Conservation (phyloP, 2,888 invertebrate species). For the Criorhina ranunculi region DNA sequence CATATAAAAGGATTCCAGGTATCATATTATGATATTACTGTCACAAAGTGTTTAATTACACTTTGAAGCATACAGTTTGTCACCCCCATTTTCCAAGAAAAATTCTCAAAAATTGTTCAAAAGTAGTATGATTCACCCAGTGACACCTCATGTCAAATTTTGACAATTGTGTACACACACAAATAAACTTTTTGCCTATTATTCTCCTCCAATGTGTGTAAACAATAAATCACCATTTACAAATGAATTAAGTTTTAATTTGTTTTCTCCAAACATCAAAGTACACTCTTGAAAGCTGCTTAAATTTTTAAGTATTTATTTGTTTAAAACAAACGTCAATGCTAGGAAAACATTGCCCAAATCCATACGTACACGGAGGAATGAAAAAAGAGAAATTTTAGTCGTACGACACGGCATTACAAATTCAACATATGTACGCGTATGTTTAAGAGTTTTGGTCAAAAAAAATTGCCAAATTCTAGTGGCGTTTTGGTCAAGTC, state of each 20-base stretch:
- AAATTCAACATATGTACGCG: not conserved
- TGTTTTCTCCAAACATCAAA: not conserved
- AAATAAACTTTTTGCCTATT: too few species aligned
- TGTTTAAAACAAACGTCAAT: not conserved
- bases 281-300: not conserved
- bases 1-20: too few species aligned
- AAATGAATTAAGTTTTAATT: not conserved
- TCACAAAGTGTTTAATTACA: too few species aligned
- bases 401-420: not conserved
- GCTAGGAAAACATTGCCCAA: not conserved
- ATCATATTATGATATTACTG: too few species aligned
- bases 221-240: too few species aligned
- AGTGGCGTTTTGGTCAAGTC: not conserved
- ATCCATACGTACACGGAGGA: not conserved
- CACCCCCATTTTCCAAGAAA: too few species aligned
- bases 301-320: not conserved
- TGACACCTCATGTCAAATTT: too few species aligned
- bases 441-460: slow-evolving; percentile 37
- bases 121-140: too few species aligned
- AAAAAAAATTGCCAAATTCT: slow-evolving; percentile 45
- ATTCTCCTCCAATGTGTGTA: too few species aligned
- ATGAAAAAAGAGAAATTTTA: slow-evolving; percentile 1
- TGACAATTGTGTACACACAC: too few species aligned
- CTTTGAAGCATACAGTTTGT: too few species aligned
- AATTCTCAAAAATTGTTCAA: too few species aligned